phyloP scores from a whole-genome alignment of 2,888 invertebrate genomes.

The Lypha dubia region DNA sequence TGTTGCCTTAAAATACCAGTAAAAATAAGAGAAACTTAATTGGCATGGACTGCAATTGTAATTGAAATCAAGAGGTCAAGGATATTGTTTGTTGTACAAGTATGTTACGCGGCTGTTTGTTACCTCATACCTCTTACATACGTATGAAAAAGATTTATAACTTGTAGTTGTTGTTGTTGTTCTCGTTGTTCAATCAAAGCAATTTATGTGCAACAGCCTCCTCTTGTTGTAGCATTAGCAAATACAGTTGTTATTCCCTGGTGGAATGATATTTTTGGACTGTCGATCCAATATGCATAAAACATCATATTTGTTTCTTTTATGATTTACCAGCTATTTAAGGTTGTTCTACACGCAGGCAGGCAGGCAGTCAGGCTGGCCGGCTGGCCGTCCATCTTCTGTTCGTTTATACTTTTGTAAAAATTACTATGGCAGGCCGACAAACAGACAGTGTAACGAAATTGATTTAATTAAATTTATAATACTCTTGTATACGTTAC shows the following conservation, averaged over 20 bases:
- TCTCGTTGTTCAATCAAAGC: conserved; percentile 16
- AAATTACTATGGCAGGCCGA: conserved; percentile 4
- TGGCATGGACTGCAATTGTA: conserved; percentile 64
- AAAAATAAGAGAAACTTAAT: conserved; percentile 58
- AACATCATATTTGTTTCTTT: conserved; percentile 9
- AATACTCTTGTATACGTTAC: neutral
- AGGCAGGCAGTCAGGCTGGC: neutral
- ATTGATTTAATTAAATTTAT: conserved; percentile 41
- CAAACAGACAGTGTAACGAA: conserved; percentile 31
- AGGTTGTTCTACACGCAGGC: neutral
- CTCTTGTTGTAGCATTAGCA: conserved; percentile 23
- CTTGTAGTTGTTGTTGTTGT: conserved; percentile 7
- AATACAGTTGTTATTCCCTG: conserved; percentile 63
- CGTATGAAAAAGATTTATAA: neutral
- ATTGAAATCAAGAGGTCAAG: conserved; percentile 68
- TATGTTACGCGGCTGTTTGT: conserved; percentile 31
- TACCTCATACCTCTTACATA: neutral
- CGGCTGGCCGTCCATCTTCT: neutral
- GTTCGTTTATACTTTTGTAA: neutral
- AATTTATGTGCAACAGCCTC: conserved; percentile 55
- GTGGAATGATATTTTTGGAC: conserved; percentile 53
- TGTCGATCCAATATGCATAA: conserved; percentile 43
- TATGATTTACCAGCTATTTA: conserved; percentile 35
- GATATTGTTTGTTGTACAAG: conserved; percentile 52
- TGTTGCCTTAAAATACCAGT: conserved; percentile 31